phyloP scores from a whole-genome alignment of 1,140 invertebrate species.

The Gonatopus flavifemur region DNA sequence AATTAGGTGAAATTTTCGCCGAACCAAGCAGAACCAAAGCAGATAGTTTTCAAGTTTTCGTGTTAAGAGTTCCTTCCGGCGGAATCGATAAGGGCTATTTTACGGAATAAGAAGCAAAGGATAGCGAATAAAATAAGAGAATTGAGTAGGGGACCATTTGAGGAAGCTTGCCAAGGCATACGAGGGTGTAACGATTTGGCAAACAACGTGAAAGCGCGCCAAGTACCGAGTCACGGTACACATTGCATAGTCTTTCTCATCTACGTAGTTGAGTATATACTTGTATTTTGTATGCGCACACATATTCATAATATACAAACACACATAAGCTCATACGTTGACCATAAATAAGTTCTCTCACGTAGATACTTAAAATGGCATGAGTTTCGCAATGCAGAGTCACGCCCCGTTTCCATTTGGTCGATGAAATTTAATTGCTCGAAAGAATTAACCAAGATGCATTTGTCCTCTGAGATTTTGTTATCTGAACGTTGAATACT shows the following conservation, averaged over 20 bases:
- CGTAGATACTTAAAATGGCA: constrained; percentile 15
- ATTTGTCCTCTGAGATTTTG: too few relatives aligned
- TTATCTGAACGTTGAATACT: too few relatives aligned
- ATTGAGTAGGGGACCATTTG: not conserved
- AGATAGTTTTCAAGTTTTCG: too few relatives aligned
- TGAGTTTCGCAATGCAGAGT: constrained; percentile 23
- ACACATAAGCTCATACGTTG: too few relatives aligned
- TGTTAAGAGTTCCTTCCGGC: too few relatives aligned
- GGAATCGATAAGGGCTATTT: too few relatives aligned
- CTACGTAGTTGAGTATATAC: too few relatives aligned
- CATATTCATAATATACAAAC: too few relatives aligned
- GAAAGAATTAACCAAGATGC: constrained; percentile 4
- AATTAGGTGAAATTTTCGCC: too few relatives aligned
- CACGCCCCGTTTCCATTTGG: not conserved
- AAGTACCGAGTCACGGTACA: constrained; percentile 23
- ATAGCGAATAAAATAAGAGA: not conserved
- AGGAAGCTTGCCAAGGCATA: not conserved
- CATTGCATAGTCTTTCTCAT: too few relatives aligned
- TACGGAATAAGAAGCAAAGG: too few relatives aligned
- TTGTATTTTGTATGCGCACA: constrained; percentile 2
- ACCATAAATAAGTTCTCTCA: constrained; percentile 11
- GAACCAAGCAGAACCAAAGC: too few relatives aligned
- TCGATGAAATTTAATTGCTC: constrained; percentile 1
- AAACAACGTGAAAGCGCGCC: constrained; percentile 26
- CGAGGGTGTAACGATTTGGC: constrained; percentile 17